Base-by-base conservation (phyloP, 2,888 invertebrate genomes). In the Caenorhabditis sinica region DNA sequence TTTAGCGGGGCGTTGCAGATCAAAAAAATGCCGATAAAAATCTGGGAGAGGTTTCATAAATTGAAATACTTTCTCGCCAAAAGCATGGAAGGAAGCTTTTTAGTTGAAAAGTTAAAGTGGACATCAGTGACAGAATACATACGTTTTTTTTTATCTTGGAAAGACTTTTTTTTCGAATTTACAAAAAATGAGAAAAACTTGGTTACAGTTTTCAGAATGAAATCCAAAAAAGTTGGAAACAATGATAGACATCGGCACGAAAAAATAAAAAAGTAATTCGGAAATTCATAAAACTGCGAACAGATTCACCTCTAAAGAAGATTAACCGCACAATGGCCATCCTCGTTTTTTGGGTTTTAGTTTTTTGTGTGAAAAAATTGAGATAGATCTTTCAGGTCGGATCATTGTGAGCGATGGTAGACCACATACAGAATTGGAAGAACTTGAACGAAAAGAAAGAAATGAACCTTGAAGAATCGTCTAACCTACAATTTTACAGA, bases 231-330 rank as follows among this genome's bases (percentile, higher is more conserved):
- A 76, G 20, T 40, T 23, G 15, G 6, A 28, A 2, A 17, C 11
- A 56, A n/a, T n/a, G n/a, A n/a, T n/a, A n/a, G n/a, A n/a, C n/a
- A n/a, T n/a, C n/a, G n/a, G n/a, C n/a, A 43, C 33, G 51, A 66
- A 25, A 17, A 53, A 9, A 63, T 33, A 33, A 58, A 28, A 56
- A 68, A 69, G 15, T 53, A 8, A 28, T 40, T 40, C 40, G 56
- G 51, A 49, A 40, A 75, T 65, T 69, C 71, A 82, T 49, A 76
- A 75, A 72, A 36, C 49, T 36, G 65, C 65, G 80, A 80, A 72
- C 66, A 72, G 49, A 60, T 43, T 53, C 56, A 45, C 40, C 58
- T 56, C 43, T 56, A 66, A 66, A 45, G 72, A 33, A 66, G 80
- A 80, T 80, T 80, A 80, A 72, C 45, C 58, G 56, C 71, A 36